These are phyloP conservation scores for Drosophila histrio DNA, from an alignment of 2,888 invertebrate genomes.

Conservation along the genomic window DNA sequence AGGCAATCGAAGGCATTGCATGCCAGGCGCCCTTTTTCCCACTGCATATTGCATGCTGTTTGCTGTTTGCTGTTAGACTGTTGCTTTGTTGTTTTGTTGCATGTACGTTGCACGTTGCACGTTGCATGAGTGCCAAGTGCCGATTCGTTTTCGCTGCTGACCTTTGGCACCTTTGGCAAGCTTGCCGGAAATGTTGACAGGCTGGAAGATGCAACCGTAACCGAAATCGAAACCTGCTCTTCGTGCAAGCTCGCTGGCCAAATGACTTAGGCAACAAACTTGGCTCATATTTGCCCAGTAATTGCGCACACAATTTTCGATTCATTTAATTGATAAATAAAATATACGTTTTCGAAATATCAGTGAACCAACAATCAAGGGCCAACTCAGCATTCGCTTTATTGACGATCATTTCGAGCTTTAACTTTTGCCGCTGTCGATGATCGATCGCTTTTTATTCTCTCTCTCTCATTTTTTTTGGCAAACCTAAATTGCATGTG, in stretches of 20 bases:
- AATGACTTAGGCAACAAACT: constrained; percentile 52
- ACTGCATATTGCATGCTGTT: constrained; percentile 27
- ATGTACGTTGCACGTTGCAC: constrained; percentile 24
- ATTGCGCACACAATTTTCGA: constrained; percentile 60
- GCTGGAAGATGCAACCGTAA: constrained; percentile 44
- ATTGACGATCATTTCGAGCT: constrained; percentile 26
- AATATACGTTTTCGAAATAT: constrained; percentile 35
- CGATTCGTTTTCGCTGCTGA: constrained; percentile 61
- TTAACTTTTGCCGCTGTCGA: constrained; percentile 7
- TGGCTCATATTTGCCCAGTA: constrained; percentile 56
- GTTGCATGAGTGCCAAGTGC: constrained; percentile 55
- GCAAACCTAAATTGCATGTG: constrained; percentile 23
- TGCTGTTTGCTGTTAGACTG: neutral
- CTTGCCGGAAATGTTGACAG: constrained; percentile 66
- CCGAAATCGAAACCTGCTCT: constrained; percentile 7
- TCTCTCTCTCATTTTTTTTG: constrained; percentile 20
- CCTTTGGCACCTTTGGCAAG: constrained; percentile 59
- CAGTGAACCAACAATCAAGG: constrained; percentile 39
- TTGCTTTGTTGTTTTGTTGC: constrained; percentile 13
- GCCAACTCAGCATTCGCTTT: constrained; percentile 40
- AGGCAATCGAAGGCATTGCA: constrained; percentile 41
- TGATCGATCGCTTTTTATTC: constrained; percentile 23
- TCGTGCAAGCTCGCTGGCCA: constrained; percentile 28
- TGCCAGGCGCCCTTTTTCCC: constrained; percentile 29
- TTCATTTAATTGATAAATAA: constrained; percentile 69